phyloP scores from a whole-genome alignment of 2,797 vertebrate species.

The Chaetophractus vellerosus region DNA sequence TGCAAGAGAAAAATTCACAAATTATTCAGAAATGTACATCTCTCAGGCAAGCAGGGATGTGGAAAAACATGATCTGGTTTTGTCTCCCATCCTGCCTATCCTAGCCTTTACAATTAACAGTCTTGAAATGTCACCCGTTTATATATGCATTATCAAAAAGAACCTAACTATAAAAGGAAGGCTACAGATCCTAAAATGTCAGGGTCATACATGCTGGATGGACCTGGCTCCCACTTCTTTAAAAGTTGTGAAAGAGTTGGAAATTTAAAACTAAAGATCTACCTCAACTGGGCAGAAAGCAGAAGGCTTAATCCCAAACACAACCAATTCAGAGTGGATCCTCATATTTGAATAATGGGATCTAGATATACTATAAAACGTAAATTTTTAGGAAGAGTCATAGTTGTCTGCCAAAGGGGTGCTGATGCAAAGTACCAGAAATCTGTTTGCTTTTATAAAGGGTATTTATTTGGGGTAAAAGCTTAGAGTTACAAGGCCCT shows the following conservation, averaged over 20 bases:
- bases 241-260: neutral
- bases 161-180: neutral
- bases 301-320: neutral
- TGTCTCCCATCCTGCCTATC: neutral
- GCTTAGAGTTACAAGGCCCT: too few relatives aligned
- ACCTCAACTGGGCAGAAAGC: neutral
- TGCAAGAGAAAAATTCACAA: neutral
- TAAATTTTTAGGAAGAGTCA: neutral
- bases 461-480: too few relatives aligned
- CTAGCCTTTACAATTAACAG: neutral
- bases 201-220: slow-evolving; percentile 71
- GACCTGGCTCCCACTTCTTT: neutral
- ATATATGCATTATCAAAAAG: neutral
- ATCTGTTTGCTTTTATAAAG: too few relatives aligned
- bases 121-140: neutral
- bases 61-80: neutral
- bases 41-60: neutral
- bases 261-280: slow-evolving; percentile 4
- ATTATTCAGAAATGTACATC: neutral
- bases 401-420: neutral
- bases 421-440: too few relatives aligned
- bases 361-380: neutral
- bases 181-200: neutral
- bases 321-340: neutral
- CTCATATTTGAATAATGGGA: neutral